phyloP scores from a whole-genome alignment of 2,888 invertebrate species.

The Teleiodes luculella region DNA sequence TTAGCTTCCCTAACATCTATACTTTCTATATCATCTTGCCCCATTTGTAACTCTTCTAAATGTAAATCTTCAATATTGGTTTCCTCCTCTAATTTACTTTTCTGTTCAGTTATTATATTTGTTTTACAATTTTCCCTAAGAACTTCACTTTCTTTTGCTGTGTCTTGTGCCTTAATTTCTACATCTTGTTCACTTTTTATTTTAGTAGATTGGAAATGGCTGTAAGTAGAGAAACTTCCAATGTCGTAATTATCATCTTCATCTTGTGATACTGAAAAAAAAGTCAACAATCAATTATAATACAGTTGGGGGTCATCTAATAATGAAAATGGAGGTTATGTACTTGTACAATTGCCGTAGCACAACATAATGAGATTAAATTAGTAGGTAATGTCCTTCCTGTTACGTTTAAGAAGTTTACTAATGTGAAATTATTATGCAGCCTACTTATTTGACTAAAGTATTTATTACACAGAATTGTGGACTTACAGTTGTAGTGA shows the following conservation, averaged over 20 bases:
- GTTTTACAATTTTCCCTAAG: conserved; percentile 16
- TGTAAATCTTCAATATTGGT: conserved; percentile 57
- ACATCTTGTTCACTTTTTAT: conserved; percentile 12
- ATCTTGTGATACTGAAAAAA: conserved; percentile 65
- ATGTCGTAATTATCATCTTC: conserved; percentile 61
- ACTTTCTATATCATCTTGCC: conserved; percentile 32
- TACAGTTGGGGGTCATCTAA: neutral
- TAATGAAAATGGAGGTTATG: neutral
- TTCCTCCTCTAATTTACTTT: conserved; percentile 42
- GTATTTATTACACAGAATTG: neutral
- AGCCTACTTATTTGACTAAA: no score
- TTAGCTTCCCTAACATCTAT: conserved; percentile 4
- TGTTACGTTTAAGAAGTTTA: no score
- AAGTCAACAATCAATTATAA: conserved; percentile 16
- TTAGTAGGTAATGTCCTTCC: neutral
- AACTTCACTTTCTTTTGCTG: conserved; percentile 22
- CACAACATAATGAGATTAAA: conserved; percentile 1
- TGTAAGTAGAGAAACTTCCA: conserved; percentile 52
- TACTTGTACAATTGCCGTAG: neutral
- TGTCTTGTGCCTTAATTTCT: neutral
- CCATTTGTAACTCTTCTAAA: conserved; percentile 53
- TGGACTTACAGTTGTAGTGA: conserved; percentile 63
- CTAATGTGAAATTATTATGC: no score
- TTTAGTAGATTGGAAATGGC: conserved; percentile 39
- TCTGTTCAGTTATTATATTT: conserved; percentile 30